Conservation (phyloP, 2,888 invertebrate species). For the Parelbella ahira region DNA sequence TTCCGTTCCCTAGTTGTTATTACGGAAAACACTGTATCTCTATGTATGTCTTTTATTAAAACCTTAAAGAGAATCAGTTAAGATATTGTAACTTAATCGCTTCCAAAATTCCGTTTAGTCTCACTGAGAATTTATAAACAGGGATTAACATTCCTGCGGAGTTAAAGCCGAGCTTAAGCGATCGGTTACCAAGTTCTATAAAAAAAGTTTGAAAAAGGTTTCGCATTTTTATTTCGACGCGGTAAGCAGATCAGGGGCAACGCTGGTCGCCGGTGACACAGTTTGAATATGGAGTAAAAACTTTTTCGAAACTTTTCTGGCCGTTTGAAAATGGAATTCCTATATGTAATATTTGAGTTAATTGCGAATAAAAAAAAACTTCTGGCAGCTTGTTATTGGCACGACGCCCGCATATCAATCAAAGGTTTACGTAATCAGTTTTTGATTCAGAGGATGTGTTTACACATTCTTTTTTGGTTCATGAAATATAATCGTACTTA, state of each 20-base stretch:
- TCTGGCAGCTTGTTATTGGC: constrained; percentile 5
- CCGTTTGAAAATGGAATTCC: not conserved
- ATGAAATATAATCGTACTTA: too few species aligned
- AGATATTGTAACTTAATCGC: constrained; percentile 1
- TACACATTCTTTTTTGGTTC: too few species aligned
- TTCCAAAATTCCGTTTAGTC: constrained; percentile 2
- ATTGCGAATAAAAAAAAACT: not conserved
- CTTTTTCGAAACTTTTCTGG: not conserved
- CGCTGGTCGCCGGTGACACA: not conserved
- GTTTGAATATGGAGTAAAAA: constrained; percentile 6
- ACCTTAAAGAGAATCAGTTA: not conserved
- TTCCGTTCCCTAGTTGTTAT: too few species aligned
- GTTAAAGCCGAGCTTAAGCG: not conserved
- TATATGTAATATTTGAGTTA: constrained; percentile 9
- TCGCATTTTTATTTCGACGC: not conserved
- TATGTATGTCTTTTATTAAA: too few species aligned
- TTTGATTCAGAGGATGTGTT: constrained; percentile 2
- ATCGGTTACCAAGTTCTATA: not conserved
- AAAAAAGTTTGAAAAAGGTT: constrained; percentile 1
- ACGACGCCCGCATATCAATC: constrained; percentile 9
- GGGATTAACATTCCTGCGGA: constrained; percentile 2
- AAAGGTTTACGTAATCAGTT: not conserved
- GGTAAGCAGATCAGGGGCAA: too few species aligned
- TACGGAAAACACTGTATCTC: too few species aligned
- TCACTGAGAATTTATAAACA: constrained; percentile 2